Percentiles rank a stretch among this genome's conserved stretches.
Evolutionary conservation across 1,140 invertebrate genomes (phyloP).

Genomic region (Harlomillsia oculata): DNA sequence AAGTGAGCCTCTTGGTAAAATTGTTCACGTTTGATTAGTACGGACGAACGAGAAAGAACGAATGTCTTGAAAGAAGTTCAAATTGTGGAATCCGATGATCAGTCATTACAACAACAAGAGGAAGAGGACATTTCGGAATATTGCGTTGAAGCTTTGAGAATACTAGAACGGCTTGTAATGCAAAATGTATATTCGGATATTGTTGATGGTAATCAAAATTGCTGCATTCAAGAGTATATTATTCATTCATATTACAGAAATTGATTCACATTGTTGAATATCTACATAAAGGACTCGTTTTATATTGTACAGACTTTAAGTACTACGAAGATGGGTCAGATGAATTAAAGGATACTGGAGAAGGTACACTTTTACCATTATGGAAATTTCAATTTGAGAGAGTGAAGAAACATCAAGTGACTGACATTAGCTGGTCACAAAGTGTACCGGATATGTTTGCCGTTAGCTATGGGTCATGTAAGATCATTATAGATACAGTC

Average conservation of each 20-base stretch:
- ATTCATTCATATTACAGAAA: too few relatives aligned
- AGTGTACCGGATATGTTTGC: slow-evolving; percentile 83
- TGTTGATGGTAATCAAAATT: slow-evolving; percentile 73
- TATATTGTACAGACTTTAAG: slow-evolving; percentile 69
- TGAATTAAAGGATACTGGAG: slow-evolving; percentile 72
- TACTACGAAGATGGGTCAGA: slow-evolving; percentile 94
- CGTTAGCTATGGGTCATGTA: slow-evolving; percentile 79
- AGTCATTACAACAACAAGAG: slow-evolving; percentile 17
- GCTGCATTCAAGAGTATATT: too few relatives aligned
- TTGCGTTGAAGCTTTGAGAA: slow-evolving; percentile 46
- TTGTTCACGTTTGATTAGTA: too few relatives aligned
- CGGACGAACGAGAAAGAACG: slow-evolving; percentile 30
- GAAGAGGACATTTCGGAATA: slow-evolving; percentile 42
- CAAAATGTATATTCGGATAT: slow-evolving; percentile 91
- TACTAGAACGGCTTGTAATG: slow-evolving; percentile 85
- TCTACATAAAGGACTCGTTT: too few relatives aligned
- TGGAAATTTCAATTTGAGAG: slow-evolving; percentile 83
- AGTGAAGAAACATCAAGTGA: slow-evolving; percentile 66
- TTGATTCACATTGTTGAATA: too few relatives aligned
- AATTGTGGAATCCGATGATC: slow-evolving; percentile 26
- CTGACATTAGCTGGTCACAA: slow-evolving; percentile 75
- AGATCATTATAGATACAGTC: too few relatives aligned
- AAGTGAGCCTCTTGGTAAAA: slow-evolving; percentile 7
- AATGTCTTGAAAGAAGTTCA: too few relatives aligned
- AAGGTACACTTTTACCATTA: slow-evolving; percentile 79